Evolutionary conservation across 2,797 vertebrate genomes (phyloP), one percentile per base, ranked within the genome.

Genomic region (Agapornis canus): DNA sequence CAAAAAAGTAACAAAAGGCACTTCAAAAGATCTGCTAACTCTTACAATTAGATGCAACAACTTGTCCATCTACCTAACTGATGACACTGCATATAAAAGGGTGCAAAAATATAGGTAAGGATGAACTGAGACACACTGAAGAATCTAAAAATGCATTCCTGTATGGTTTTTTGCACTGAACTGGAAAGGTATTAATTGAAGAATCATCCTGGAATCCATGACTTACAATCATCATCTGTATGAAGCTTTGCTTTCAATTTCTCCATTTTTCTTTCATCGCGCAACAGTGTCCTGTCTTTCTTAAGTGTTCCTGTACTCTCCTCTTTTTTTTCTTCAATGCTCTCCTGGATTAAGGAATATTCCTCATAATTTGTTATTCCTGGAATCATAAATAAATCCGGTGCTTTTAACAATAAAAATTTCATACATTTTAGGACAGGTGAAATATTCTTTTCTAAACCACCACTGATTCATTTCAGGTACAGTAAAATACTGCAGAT

Each of bases 321-420:
- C 80, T 99, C 99, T 92, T 99, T 99, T 96, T 99, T 99, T 59
- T 99, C 99, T 87, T 99, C 99, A 0, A 98, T 94, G 77, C 97
- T 97, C 84, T 99, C 99, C 94, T 99, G 99, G 95, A 99, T 99
- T 97, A 99, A 98, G 43, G 99, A 99, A 96, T 99, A 99, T 96
- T 99, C 99, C 97, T 99, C 99, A 76, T 99, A 99, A 98, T 99
- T 99, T n/a, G 99, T 99, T 97, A 99, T 99, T 96, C 99, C 99
- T 99, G 97, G 81, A 98, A 98, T 79, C 68, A 84, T 15, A 92
- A 89, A 84, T 71, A 94, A 81, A 86, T 52, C 40, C 43, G 66
- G 31, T n/a, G 12, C 64, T 77, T 39, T 29, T 81, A 92, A 89
- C 26, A 63, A 51, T 26, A 54, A 76, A 65, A 61, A 69, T 13